Evolutionary conservation across 2,888 invertebrate genomes (phyloP).

Genomic region (Rhamphomyia laevipes): DNA sequence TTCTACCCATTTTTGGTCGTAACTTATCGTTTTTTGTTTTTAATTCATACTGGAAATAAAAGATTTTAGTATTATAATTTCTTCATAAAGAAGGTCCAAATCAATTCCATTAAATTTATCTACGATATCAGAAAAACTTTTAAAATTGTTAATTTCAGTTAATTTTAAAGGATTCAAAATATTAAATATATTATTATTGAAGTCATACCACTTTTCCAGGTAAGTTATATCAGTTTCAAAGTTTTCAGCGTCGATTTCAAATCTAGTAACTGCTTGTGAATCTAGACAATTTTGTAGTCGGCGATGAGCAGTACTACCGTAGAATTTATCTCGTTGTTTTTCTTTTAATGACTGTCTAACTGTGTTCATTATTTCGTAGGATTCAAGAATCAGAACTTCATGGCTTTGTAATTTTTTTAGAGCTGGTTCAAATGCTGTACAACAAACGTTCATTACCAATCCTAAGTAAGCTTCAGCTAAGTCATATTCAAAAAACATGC

Average conservation of each 20-base stretch:
- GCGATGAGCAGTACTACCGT: slow-evolving; percentile 3
- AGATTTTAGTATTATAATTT: too few species aligned
- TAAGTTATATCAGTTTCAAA: slow-evolving; percentile 5
- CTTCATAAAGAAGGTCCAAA: too few species aligned
- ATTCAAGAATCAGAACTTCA: slow-evolving; percentile 4
- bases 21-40: too few species aligned
- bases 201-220: slow-evolving; percentile 2
- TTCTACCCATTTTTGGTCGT: too few species aligned
- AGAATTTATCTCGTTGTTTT: slow-evolving; percentile 6
- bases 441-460: slow-evolving; percentile 4
- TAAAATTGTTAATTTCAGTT: too few species aligned
- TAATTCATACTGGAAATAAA: too few species aligned
- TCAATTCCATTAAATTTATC: too few species aligned
- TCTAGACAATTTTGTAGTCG: slow-evolving; percentile 2
- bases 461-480: slow-evolving; percentile 9
- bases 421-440: not conserved
- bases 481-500: slow-evolving; percentile 8
- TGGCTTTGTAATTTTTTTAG: slow-evolving; percentile 9
- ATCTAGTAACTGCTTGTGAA: slow-evolving; percentile 2
- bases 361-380: slow-evolving; percentile 3
- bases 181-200: not conserved
- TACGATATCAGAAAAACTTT: too few species aligned
- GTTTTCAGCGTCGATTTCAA: slow-evolving; percentile 4
- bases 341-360: slow-evolving; percentile 5
- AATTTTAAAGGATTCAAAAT: too few species aligned